Base-by-base conservation (phyloP, 2,888 invertebrate genomes). In the Schrankia costaestrigalis region DNA sequence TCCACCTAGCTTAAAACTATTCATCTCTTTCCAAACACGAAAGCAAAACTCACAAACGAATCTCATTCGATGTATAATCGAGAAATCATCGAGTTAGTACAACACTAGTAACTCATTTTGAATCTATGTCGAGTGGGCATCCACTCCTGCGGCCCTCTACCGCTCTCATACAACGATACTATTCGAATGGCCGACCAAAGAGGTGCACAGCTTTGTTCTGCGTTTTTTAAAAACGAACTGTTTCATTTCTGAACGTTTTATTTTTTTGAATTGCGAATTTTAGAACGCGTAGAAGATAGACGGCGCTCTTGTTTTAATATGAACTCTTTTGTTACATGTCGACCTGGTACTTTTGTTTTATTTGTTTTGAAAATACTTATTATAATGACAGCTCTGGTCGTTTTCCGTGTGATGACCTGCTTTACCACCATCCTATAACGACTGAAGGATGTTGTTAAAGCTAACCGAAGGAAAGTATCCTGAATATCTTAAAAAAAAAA, bases 91-190 rank as follows among this genome's bases (percentile, higher is more conserved):
- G 43, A 55, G 38, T 41, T 46, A 13, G 3, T 12, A 9, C 17
- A 34, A 37, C 52, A 38, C 31, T 47, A 28, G 57, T 56, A 47
- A 6, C 17, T 26, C 38, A 48, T 30, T 36, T 50, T 50, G 63
- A 59, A 71, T 70, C 55, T 71, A 59, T 71, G 71, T 71, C 71
- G 71, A 71, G 70, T 57, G 49, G 52, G 35, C 49, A 38, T 43
- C 56, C 63, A 61, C 66, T 70, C 54, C 52, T 48, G 46, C 43
- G 48, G 54, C 52, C 44, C 48, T 52, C 42, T 40, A 39, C 53
- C 44, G 49, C 56, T 48, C 56, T 52, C 42, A 33, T 41, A 35
- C 41, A 47, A 41, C 68, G 64, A 69, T 71, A 71, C 69, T 61
- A 56, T 69, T 64, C 59, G 63, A 53, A 71, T 70, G 60, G 61